A percentile compares a stretch with the other conserved stretches of the same genome.
These are phyloP conservation scores for Pangasius mekongensis DNA, from an alignment of 2,797 vertebrate genomes.

Conservation along the genomic window DNA sequence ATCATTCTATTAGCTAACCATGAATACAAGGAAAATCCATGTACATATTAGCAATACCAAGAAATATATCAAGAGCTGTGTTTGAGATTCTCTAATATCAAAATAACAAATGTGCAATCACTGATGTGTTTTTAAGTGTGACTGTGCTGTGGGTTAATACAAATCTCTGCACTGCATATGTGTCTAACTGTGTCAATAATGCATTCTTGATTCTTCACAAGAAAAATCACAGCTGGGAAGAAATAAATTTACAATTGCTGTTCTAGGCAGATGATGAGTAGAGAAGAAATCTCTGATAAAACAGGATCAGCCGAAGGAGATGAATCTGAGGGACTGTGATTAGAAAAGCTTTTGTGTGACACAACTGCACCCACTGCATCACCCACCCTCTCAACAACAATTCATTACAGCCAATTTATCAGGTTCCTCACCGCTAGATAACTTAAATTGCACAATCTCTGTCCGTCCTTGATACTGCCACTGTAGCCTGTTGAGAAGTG, in stretches of 20 bases:
- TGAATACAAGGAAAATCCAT: conserved; percentile 39
- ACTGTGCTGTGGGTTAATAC: conserved; percentile 46
- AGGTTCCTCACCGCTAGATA: conserved; percentile 31
- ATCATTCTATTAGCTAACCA: conserved; percentile 52
- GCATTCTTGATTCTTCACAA: conserved; percentile 14
- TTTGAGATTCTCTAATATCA: conserved; percentile 39
- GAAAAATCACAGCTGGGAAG: conserved; percentile 9
- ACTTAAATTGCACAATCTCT: conserved; percentile 41
- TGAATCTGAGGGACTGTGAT: not conserved
- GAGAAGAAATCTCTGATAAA: conserved; percentile 14
- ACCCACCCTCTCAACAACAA: conserved; percentile 12
- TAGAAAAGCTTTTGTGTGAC: conserved; percentile 33
- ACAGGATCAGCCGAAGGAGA: conserved; percentile 7
- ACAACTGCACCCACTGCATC: not conserved
- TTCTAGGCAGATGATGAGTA: conserved; percentile 12
- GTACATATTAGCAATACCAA: conserved; percentile 46
- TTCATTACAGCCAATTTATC: conserved; percentile 18
- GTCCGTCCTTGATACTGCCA: conserved; percentile 44
- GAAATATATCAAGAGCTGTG: conserved; percentile 46
- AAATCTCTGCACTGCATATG: conserved; percentile 27
- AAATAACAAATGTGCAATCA: conserved; percentile 26
- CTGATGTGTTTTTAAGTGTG: conserved; percentile 35
- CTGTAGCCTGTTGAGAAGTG: conserved; percentile 4
- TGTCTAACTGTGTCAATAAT: conserved; percentile 24
- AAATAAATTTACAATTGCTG: conserved; percentile 1